Base-by-base conservation (phyloP, 2,888 invertebrate genomes). In the Lysandra coridon region DNA sequence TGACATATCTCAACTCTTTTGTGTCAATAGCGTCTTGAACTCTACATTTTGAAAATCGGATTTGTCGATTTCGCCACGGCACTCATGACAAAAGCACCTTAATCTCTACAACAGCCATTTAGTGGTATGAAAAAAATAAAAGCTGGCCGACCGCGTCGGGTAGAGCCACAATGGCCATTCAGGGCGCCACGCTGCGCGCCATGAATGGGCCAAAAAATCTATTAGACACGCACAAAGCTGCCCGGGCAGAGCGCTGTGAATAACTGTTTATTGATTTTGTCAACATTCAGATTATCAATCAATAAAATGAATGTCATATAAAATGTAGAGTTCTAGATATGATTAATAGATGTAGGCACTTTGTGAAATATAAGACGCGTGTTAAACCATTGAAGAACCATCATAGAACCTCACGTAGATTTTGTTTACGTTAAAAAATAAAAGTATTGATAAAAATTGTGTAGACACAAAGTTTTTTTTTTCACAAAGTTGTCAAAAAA, bases 101-200 rank as follows among this genome's bases (percentile, higher is more conserved):
- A 93, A 94, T 93, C 93, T 91, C 89, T 87, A 90, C 91, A 92
- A 93, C 92, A 94, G 91, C 90, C 93, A 94, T 94, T 94, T 94
- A 94, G 91, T 89, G 89, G 85, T 85, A 91, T 64, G n/a, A 64
- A 64, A 92, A 93, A 93, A 92, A 93, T 94, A 94, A 91, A 92
- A 93, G 92, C 93, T 92, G 89, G 91, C 87, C 90, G 87, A 87
- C 84, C 86, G 85, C 81, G 69, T 69, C 86, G 89, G 84, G 85
- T 86, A 89, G 87, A 84, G 86, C 88, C 88, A 93, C 92, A 94
- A 93, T 93, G 83, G 89, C 91, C 91, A 93, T 93, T 94, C 90
- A 93, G 90, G 88, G 91, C 89, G 87, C 88, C 94, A 92, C 90
- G 94, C 94, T 93, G 94, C 79, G 93, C 86, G 85, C 86, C 84